Evolutionary conservation across 2,888 invertebrate species (phyloP).

Genomic region (Patella ulyssiponensis): DNA sequence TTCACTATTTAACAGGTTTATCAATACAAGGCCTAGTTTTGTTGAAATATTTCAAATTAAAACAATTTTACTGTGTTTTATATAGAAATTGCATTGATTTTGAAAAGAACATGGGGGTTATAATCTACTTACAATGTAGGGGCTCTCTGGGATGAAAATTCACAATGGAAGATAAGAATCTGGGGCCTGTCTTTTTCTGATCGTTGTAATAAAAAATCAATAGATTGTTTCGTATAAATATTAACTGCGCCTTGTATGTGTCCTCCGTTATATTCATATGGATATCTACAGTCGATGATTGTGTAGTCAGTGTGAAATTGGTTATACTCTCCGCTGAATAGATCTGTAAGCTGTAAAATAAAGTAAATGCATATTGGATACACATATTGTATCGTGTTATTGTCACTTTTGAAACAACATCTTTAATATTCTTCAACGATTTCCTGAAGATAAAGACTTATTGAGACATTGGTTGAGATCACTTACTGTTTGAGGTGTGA

Average conservation of each 20-base stretch:
- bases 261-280: conserved; percentile 93
- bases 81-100: background rate
- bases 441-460: background rate
- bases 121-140: conserved; percentile 86
- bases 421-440: background rate
- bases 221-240: conserved; percentile 84
- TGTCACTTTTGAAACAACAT: background rate
- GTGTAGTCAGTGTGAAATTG: conserved; percentile 79
- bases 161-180: conserved; percentile 96
- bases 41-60: background rate
- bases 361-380: conserved; percentile 10
- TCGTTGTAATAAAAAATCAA: conserved; percentile 68
- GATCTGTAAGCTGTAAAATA: conserved; percentile 59
- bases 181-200: conserved; percentile 73
- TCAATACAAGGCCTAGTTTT: background rate
- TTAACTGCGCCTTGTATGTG: conserved; percentile 89
- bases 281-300: conserved; percentile 94
- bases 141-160: conserved; percentile 96
- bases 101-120: background rate
- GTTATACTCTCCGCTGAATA: conserved; percentile 81
- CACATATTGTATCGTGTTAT: background rate
- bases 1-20: too few species aligned
- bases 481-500: background rate
- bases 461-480: background rate
- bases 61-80: background rate